Conservation (phyloP, 1,140 invertebrate genomes). For the Drosophila carrolli region DNA sequence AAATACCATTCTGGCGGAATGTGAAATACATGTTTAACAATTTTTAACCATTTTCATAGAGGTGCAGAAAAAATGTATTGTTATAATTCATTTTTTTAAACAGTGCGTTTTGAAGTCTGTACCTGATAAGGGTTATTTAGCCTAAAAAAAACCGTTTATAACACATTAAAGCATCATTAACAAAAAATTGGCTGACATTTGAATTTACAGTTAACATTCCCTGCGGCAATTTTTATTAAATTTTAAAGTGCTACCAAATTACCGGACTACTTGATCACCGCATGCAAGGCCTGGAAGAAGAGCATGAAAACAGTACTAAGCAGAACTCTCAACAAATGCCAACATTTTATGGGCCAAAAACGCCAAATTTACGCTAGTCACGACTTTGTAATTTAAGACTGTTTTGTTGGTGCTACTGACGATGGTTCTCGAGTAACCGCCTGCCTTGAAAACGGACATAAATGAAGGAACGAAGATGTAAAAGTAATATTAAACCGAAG, state of each 20-base stretch:
- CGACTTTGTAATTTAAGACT: constrained; percentile 63
- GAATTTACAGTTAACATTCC: too few species aligned
- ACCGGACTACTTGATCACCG: constrained; percentile 27
- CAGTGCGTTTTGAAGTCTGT: too few species aligned
- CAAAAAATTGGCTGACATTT: too few species aligned
- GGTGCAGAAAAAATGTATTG: too few species aligned
- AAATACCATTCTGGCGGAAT: too few species aligned
- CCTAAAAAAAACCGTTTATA: too few species aligned
- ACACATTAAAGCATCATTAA: too few species aligned
- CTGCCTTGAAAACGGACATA: constrained; percentile 1
- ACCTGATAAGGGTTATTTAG: too few species aligned
- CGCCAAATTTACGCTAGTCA: constrained; percentile 65
- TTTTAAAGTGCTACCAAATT: constrained; percentile 29
- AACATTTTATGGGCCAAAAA: constrained; percentile 52
- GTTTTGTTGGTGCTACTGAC: constrained; percentile 34
- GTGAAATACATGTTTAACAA: too few species aligned
- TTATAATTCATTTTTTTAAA: too few species aligned
- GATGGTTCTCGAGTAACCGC: background rate
- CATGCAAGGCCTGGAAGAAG: constrained; percentile 4
- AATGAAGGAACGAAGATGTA: constrained; percentile 35
- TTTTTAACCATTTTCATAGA: too few species aligned
- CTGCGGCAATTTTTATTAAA: too few species aligned
- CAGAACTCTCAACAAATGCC: constrained; percentile 40
- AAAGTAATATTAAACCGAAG: constrained; percentile 54
- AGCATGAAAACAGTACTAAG: background rate